phyloP scores from a whole-genome alignment of 2,113 vertebrate genomes.

The Pseudonaja textilis region DNA sequence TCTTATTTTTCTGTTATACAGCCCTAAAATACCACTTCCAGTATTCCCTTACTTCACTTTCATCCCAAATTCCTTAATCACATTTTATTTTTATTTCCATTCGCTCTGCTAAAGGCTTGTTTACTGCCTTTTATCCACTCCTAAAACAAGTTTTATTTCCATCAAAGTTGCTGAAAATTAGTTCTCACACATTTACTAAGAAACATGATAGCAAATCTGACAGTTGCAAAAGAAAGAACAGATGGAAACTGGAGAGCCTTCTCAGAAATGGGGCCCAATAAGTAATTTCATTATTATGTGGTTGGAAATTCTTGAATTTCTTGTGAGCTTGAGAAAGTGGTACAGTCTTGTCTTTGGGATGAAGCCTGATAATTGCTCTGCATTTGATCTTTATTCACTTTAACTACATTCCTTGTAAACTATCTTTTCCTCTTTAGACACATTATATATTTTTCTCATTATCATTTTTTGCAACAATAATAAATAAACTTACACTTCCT shows the following conservation, averaged over 20 bases:
- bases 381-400: neutral
- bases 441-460: neutral
- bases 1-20: neutral
- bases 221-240: neutral
- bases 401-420: neutral
- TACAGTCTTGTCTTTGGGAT: neutral
- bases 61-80: neutral
- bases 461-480: neutral
- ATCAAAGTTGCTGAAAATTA: neutral
- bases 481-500: neutral
- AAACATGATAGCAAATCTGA: neutral
- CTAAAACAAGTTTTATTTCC: neutral
- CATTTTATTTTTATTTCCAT: neutral
- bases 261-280: neutral
- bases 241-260: neutral
- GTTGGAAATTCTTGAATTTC: neutral
- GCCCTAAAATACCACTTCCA: neutral
- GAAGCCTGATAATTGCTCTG: neutral
- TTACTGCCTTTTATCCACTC: neutral
- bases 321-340: neutral
- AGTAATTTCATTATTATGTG: neutral
- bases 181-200: neutral
- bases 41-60: neutral
- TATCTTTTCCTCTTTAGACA: neutral
- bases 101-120: neutral